Evolutionary conservation across 2,888 invertebrate species (phyloP).

Genomic region (Vesta saturnalis): DNA sequence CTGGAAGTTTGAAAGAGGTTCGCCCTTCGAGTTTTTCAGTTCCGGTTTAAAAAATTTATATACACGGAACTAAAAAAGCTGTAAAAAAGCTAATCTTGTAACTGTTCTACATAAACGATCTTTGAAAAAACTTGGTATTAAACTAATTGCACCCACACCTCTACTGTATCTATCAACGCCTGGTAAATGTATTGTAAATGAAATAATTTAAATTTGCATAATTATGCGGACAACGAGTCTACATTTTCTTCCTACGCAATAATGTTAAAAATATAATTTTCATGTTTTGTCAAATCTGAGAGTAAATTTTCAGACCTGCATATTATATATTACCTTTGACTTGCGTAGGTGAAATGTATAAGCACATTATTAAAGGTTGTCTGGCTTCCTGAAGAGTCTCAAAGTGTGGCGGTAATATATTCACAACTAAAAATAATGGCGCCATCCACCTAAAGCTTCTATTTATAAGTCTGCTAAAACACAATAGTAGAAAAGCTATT

Average conservation of each 20-base stretch:
- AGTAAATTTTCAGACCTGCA: too few species aligned
- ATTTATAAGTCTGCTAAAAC: constrained; percentile 28
- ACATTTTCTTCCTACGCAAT: constrained; percentile 1
- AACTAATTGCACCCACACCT: not conserved
- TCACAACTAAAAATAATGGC: constrained; percentile 31
- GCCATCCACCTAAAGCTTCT: constrained; percentile 25
- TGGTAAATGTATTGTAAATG: not conserved
- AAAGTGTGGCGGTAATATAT: constrained; percentile 24
- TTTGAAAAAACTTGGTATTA: not conserved
- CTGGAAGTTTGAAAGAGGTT: constrained; percentile 25
- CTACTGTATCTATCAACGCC: not conserved
- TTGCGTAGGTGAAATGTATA: not conserved
- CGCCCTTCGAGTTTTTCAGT: constrained; percentile 24
- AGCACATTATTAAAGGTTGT: not conserved
- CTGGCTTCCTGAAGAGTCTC: not conserved
- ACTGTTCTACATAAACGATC: constrained; percentile 1
- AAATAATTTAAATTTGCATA: constrained; percentile 11
- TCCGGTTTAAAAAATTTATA: constrained; percentile 19
- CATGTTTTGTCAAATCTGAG: too few species aligned
- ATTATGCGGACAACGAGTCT: not conserved
- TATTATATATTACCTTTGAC: not conserved
- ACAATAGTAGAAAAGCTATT: constrained; percentile 30
- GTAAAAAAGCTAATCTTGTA: not conserved
- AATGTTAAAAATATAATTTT: not conserved
- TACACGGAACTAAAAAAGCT: not conserved